Evolutionary conservation across 2,113 vertebrate species (phyloP), one percentile per base, ranked within the genome.

Genomic region (Melanotaenia duboulayi): DNA sequence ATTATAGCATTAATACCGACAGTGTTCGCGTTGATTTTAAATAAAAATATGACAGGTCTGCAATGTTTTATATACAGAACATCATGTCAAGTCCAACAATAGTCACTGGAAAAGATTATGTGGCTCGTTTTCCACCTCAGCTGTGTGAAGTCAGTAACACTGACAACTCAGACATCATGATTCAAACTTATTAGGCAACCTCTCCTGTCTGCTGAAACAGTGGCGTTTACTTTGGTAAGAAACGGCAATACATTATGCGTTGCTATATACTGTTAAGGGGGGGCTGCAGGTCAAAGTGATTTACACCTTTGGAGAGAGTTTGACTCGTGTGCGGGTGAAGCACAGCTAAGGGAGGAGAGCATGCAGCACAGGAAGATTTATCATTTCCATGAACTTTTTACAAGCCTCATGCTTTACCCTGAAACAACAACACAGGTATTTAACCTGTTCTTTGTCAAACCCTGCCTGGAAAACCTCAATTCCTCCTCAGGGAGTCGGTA

Each of bases 401-500:
- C 88, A 89, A 90, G 82, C 72, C 71, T 79, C 86, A 87, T 85
- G 85, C 84, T 85, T 89, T 87, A 90, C 94, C 92, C 92, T 94
- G 89, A 92, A 94, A 92, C 86, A 93, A 93, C 92, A 94, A 90
- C 90, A 91, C 84, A 94, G 89, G 91, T 94, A 93, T 94, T 93
- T 91, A 94, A 94, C 92, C 92, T 94, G 92, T 83, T 93, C 85
- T 90, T 73, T 91, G 92, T 93, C 92, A 92, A 91, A 59, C 60
- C 50, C 52, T 85, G 84, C 76, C 66, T 85, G 87, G 89, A 93
- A 92, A 94, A 87, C 60, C 56, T 88, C 80, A 81, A 91, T 91
- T 90, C 80, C 81, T 92, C 89, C 90, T 84, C 28, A 64, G 81
- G 86, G 90, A 92, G 87, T 89, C 55, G 58, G 86, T 71, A 74